Conservation (phyloP, 2,113 vertebrate genomes). For the Atherinomorus stipes region DNA sequence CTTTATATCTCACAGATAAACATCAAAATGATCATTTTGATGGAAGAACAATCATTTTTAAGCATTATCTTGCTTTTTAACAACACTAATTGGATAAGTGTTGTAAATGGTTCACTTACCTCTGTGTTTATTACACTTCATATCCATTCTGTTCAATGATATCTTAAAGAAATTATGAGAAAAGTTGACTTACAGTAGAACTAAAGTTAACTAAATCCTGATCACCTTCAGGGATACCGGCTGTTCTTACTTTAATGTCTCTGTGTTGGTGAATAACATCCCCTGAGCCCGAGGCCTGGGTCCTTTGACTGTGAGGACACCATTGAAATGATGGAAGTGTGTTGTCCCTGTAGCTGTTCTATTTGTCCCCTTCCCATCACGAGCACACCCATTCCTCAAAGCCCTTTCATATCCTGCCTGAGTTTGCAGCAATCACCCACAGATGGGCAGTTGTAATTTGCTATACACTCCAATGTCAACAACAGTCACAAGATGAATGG, state of each 20-base stretch:
- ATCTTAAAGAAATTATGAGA: constrained; percentile 26
- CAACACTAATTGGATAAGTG: too few relatives aligned
- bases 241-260: constrained; percentile 47
- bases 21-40: constrained; percentile 12
- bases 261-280: constrained; percentile 34
- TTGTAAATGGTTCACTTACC: neutral
- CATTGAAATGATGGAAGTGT: constrained; percentile 66
- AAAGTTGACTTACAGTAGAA: constrained; percentile 26
- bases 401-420: constrained; percentile 76
- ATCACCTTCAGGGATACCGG: constrained; percentile 33
- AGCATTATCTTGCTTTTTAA: neutral
- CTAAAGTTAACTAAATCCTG: constrained; percentile 23
- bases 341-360: constrained; percentile 54
- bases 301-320: constrained; percentile 54
- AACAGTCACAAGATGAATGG: constrained; percentile 69
- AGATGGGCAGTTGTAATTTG: constrained; percentile 79
- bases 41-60: neutral
- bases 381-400: constrained; percentile 72
- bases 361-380: constrained; percentile 62
- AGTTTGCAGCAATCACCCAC: constrained; percentile 75
- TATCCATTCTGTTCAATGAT: constrained; percentile 4
- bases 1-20: neutral
- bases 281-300: constrained; percentile 26
- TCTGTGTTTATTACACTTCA: neutral
- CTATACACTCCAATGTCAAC: constrained; percentile 74